Conservation (phyloP, 2,888 invertebrate species). For the Drosophila basisetae region DNA sequence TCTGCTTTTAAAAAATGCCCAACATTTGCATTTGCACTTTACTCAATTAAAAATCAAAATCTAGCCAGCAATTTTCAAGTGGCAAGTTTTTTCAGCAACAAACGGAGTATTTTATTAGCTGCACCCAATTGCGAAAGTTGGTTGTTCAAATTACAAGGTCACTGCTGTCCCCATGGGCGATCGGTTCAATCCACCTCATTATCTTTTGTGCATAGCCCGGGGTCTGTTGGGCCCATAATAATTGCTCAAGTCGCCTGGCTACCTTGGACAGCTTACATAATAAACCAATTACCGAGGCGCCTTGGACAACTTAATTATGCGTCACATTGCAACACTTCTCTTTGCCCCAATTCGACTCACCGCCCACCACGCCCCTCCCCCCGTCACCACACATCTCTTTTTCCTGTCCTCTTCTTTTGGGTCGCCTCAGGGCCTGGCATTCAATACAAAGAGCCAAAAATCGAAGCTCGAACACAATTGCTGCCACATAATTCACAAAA, state of each 20-base stretch:
- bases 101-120: not conserved
- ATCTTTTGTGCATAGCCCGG: constrained; percentile 17
- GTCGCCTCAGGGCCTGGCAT: constrained; percentile 36
- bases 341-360: not conserved
- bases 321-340: constrained; percentile 52
- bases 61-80: not conserved
- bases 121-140: not conserved
- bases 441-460: constrained; percentile 52
- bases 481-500: constrained; percentile 76
- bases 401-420: not conserved
- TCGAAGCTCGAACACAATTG: constrained; percentile 66
- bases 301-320: constrained; percentile 70
- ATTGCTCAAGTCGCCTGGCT: constrained; percentile 40
- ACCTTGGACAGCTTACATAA: constrained; percentile 62
- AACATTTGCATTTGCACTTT: not conserved
- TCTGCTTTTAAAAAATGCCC: not conserved
- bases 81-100: not conserved
- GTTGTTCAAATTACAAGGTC: constrained; percentile 1
- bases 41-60: not conserved
- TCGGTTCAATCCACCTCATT: constrained; percentile 30
- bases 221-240: constrained; percentile 17
- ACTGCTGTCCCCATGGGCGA: not conserved
- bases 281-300: constrained; percentile 68
- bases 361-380: not conserved
- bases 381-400: not conserved